These are phyloP conservation scores for Aporophyla nigra DNA, from an alignment of 2,888 invertebrate genomes.

Conservation along the genomic window DNA sequence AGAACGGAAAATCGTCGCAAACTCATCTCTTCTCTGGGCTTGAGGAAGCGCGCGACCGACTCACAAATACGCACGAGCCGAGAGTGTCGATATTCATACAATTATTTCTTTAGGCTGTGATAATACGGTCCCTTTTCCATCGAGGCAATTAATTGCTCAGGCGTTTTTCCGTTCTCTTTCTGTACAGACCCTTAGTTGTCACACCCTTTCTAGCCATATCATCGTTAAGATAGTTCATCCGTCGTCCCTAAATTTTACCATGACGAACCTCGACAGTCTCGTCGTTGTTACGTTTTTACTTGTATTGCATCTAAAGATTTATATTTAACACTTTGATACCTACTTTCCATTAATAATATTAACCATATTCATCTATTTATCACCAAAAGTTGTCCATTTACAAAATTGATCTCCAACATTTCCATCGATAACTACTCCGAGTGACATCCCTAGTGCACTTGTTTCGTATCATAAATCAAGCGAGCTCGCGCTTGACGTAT, in stretches of 20 bases:
- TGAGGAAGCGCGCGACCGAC: too few species aligned
- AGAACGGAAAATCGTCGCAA: too few species aligned
- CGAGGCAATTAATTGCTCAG: too few species aligned
- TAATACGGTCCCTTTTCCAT: too few species aligned
- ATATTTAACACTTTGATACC: background rate
- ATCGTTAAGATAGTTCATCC: background rate
- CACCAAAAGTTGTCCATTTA: too few species aligned
- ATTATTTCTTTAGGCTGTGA: too few species aligned
- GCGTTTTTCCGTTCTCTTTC: background rate
- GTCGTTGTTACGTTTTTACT: background rate
- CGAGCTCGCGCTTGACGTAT: slow-evolving; percentile 77
- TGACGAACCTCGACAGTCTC: background rate
- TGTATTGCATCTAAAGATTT: background rate
- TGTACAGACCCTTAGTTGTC: too few species aligned
- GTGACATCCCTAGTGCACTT: slow-evolving; percentile 77
- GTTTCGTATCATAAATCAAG: slow-evolving; percentile 85
- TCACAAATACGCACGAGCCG: too few species aligned
- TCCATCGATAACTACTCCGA: slow-evolving; percentile 60
- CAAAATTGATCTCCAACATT: background rate
- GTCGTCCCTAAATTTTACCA: background rate
- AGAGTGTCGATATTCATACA: too few species aligned
- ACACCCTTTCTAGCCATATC: background rate
- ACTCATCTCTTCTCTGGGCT: too few species aligned
- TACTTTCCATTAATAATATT: background rate
- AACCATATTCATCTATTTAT: background rate